A percentile compares a stretch with the other conserved stretches of the same genome.
These are phyloP conservation scores for Globodera ellingtonae DNA, from an alignment of 1,140 invertebrate genomes.

Conservation along the genomic window DNA sequence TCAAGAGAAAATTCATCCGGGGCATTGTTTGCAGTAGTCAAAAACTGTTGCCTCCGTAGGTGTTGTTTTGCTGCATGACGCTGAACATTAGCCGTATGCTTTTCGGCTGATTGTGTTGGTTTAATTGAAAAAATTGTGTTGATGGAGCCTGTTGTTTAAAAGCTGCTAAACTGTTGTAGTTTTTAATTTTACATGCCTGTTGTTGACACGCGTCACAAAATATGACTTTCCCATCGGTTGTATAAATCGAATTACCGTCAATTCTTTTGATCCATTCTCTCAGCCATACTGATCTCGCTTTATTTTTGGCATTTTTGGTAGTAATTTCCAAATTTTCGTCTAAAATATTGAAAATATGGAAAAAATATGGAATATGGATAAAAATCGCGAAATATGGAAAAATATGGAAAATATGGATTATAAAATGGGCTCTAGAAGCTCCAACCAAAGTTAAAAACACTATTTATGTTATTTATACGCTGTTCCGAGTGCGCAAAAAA, in stretches of 20 bases:
- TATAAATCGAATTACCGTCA: slow-evolving; percentile 1
- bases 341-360: too few relatives aligned
- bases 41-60: neutral
- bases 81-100: slow-evolving; percentile 1
- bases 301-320: slow-evolving; percentile 3
- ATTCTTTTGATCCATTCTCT: neutral
- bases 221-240: slow-evolving; percentile 6
- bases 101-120: slow-evolving; percentile 2
- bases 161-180: too few relatives aligned
- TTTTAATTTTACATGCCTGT: too few relatives aligned
- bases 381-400: too few relatives aligned
- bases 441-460: too few relatives aligned
- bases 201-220: neutral
- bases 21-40: neutral
- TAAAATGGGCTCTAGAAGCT: too few relatives aligned
- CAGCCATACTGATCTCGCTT: neutral
- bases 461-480: too few relatives aligned
- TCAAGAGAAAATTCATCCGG: neutral
- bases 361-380: too few relatives aligned
- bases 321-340: too few relatives aligned
- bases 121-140: slow-evolving; percentile 12
- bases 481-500: too few relatives aligned
- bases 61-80: neutral
- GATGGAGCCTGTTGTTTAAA: too few relatives aligned
- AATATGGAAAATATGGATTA: too few relatives aligned